Evolutionary conservation across 2,113 vertebrate species (phyloP), one percentile per base, ranked within the genome.

Genomic region (Prunella himalayana): DNA sequence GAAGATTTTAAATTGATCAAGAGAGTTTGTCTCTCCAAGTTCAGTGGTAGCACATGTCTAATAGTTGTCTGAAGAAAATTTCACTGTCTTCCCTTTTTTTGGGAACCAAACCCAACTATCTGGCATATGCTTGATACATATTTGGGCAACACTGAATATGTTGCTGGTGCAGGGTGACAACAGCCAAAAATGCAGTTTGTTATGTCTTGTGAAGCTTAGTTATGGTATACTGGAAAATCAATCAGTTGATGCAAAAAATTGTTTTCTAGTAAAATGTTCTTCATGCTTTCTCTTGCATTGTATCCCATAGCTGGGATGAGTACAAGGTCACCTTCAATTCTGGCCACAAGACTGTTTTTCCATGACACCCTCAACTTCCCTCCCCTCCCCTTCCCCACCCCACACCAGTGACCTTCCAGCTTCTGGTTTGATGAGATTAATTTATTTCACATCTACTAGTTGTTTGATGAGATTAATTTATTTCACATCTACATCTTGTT

Each of bases 401-500:
- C 0, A 0, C 6, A 15, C 28, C 0, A 3, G 42, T 54, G 56
- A 54, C 22, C 22, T 72, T 77, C 60, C 31, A 59, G 3, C 28
- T 63, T 77, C 35, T 81, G 22, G 35, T 45, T 77, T 77, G 28
- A 12, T 17, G 47, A 59, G 8, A 50, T 44, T 53, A 49, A 47
- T 84, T 83, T 76, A 11, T 81, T 77, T 87, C 22, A 16, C 19
- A 24, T 64, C 35, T 72, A 37, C 28, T 69, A 12, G 2, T 81
- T 20, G 35, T 45, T 77, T 77, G 28, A 12, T 18, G 47, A 59
- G 7, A 50, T 44, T 54, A 49, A 47, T 84, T 83, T 76, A 11
- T 81, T 77, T 87, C 22, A 16, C 19, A 24, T 64, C 35, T 72
- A 37, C 28, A 1, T 84, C 9, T 27, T 86, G 25, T 12, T 45